A percentile compares a stretch with the other conserved stretches of the same genome.
Evolutionary conservation across 2,888 invertebrate genomes (phyloP).

Genomic region (Epirrhoe alternata): DNA sequence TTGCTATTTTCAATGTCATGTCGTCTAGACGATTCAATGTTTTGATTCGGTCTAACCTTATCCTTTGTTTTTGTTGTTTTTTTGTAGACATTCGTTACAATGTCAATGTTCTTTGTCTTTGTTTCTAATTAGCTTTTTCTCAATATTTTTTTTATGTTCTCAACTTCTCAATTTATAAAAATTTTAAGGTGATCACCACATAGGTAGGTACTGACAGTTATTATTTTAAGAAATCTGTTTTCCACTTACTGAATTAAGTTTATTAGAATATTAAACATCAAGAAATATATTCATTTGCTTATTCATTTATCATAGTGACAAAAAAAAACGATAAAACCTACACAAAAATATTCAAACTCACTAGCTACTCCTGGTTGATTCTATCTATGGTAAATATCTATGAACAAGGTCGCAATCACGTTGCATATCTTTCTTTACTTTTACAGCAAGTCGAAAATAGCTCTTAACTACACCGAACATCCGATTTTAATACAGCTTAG

Average conservation of each 20-base stretch:
- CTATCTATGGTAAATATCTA: constrained; percentile 28
- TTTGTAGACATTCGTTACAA: constrained; percentile 3
- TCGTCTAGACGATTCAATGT: constrained; percentile 58
- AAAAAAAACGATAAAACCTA: too few relatives aligned
- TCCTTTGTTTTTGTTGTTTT: constrained; percentile 43
- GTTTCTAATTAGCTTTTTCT: neutral
- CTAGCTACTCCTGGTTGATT: neutral
- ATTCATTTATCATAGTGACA: too few relatives aligned
- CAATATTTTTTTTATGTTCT: neutral
- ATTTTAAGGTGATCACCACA: too few relatives aligned
- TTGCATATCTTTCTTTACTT: constrained; percentile 37
- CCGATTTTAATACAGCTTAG: too few relatives aligned
- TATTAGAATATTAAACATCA: too few relatives aligned
- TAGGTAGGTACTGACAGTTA: neutral
- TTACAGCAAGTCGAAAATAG: constrained; percentile 44
- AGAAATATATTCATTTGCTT: too few relatives aligned
- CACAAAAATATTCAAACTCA: too few relatives aligned
- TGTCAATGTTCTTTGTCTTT: constrained; percentile 16
- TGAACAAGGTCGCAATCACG: constrained; percentile 44
- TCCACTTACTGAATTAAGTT: too few relatives aligned
- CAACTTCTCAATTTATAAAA: neutral
- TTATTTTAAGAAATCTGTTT: neutral
- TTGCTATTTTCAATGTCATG: constrained; percentile 50
- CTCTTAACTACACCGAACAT: constrained; percentile 17
- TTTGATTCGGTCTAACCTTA: constrained; percentile 76